phyloP scores from a whole-genome alignment of 2,113 vertebrate species.

The Oncorhynchus mykiss region DNA sequence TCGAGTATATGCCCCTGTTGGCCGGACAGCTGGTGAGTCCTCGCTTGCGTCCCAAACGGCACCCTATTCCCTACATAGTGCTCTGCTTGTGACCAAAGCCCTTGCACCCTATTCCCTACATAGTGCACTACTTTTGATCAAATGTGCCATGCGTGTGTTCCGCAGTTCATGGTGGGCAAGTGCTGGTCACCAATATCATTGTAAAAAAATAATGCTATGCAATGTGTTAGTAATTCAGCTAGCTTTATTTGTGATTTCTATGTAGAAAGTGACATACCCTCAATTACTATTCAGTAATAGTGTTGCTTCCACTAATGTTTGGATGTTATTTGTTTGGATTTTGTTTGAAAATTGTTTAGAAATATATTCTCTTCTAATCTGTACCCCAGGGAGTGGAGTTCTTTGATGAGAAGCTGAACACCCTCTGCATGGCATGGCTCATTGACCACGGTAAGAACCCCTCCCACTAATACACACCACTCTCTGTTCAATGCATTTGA shows the following conservation, averaged over 20 bases:
- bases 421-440: constrained; percentile 93
- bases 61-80: no score
- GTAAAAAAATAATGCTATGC: no score
- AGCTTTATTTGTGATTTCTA: no score
- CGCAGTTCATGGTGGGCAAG: no score
- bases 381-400: constrained; percentile 86
- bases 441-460: constrained; percentile 85
- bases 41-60: no score
- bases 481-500: not conserved
- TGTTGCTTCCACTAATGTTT: not conserved
- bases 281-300: not conserved
- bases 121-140: no score
- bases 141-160: no score
- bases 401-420: constrained; percentile 92
- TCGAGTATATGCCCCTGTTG: constrained; percentile 89
- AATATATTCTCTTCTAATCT: not conserved
- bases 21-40: constrained; percentile 86
- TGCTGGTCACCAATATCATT: no score
- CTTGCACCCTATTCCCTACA: no score
- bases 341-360: not conserved
- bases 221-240: no score
- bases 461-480: not conserved
- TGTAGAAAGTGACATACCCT: no score
- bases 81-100: no score
- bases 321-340: not conserved